These are phyloP conservation scores for Lasioglossum vierecki DNA, from an alignment of 2,888 invertebrate genomes.

Conservation along the genomic window DNA sequence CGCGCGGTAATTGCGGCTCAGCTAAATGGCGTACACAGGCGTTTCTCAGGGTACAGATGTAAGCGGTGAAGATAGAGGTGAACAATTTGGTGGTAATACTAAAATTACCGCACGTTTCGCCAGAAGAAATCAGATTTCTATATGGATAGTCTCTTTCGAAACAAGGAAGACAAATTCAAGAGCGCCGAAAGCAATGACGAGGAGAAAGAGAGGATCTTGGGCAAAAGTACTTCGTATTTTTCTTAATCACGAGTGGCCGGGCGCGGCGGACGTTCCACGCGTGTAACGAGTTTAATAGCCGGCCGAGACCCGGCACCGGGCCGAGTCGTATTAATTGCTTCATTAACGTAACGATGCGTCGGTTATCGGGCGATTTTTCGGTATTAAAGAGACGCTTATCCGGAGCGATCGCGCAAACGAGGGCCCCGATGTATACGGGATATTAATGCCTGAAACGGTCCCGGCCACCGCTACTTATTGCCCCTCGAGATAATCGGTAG, in stretches of 20 bases:
- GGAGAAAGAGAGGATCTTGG: conserved; percentile 1
- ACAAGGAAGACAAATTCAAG: background rate
- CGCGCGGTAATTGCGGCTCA: background rate
- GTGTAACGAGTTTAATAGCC: conserved; percentile 46
- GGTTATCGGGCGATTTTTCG: conserved; percentile 58
- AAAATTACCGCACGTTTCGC: no score
- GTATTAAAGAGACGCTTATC: conserved; percentile 57
- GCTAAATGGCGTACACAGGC: background rate
- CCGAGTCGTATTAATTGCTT: conserved; percentile 60
- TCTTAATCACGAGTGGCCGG: conserved; percentile 35
- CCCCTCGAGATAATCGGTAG: conserved; percentile 43
- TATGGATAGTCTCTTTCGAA: background rate
- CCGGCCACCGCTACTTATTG: conserved; percentile 41
- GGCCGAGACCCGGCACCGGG: conserved; percentile 8
- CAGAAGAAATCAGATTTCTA: background rate
- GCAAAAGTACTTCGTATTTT: conserved; percentile 34
- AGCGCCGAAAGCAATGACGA: conserved; percentile 2
- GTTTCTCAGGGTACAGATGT: background rate
- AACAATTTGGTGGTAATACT: no score
- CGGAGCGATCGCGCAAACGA: conserved; percentile 54
- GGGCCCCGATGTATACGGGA: conserved; percentile 35
- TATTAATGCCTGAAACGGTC: conserved; percentile 51
- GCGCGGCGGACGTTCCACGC: conserved; percentile 37
- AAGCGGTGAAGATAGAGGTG: no score
- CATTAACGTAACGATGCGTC: conserved; percentile 63